These are phyloP conservation scores for Zelostemma sp. DNA, from an alignment of 1,140 invertebrate genomes.

Conservation along the genomic window DNA sequence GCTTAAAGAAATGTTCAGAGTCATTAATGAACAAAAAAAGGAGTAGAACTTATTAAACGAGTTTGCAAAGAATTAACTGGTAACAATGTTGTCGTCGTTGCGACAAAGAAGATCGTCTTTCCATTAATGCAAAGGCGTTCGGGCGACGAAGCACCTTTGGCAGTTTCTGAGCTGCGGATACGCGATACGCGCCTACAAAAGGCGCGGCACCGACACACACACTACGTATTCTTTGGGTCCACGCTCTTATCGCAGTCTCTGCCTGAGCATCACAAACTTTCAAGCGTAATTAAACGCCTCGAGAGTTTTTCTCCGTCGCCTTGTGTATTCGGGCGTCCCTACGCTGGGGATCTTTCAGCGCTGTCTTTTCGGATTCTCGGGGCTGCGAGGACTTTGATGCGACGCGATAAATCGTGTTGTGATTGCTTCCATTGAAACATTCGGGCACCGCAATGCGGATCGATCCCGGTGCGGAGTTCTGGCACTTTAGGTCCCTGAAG, in stretches of 20 bases:
- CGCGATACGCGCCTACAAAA: constrained; percentile 60
- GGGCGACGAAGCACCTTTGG: constrained; percentile 22
- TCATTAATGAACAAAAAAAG: too few species aligned
- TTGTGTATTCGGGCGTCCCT: constrained; percentile 28
- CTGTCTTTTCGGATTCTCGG: constrained; percentile 14
- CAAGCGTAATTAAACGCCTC: constrained; percentile 59
- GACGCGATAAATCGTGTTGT: too few species aligned
- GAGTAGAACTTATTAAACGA: too few species aligned
- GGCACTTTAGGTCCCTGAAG: too few species aligned
- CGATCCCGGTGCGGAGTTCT: too few species aligned
- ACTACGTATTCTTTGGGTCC: constrained; percentile 16
- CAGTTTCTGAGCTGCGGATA: constrained; percentile 47
- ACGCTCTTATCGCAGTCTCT: constrained; percentile 25
- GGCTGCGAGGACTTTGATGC: not conserved
- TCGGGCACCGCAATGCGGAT: too few species aligned
- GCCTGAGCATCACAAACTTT: constrained; percentile 52
- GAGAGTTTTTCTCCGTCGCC: constrained; percentile 36
- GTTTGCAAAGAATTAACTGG: too few species aligned
- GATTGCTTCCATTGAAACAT: too few species aligned
- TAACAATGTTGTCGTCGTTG: too few species aligned
- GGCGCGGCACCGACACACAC: constrained; percentile 42
- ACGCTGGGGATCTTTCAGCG: constrained; percentile 24
- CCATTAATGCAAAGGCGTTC: constrained; percentile 43
- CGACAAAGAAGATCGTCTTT: not conserved
- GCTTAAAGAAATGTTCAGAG: too few species aligned